Evolutionary conservation across 2,113 vertebrate genomes (phyloP), one percentile per base, ranked within the genome.

Genomic region (Macaca fascicularis): DNA sequence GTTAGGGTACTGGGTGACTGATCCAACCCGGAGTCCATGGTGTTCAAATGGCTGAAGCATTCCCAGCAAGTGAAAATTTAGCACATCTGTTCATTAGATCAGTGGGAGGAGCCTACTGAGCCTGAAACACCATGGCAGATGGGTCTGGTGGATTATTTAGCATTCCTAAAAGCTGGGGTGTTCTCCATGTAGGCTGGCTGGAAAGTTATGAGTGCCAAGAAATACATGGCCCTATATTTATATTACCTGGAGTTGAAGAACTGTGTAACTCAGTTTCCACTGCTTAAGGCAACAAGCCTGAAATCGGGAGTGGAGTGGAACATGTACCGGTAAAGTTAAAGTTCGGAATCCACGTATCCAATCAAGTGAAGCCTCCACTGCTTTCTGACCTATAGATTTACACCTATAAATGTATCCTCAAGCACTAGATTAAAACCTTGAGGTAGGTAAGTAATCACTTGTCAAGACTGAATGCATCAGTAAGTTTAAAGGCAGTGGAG

Each of bases 141-240:
- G 59, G 79, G 61, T 97, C 96, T 96, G 97, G 85, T 93, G 89
- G 89, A 97, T 96, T 94, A 98, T 97, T 97, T 88, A 96, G 92
- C 93, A 97, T 95, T 98, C 59, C 91, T 91, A n/a, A 94, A 94
- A 86, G 89, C 91, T 95, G 79, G 95, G 93, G 95, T 94, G 55
- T 95, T 95, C 94, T 96, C 52, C 38, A 43, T 57, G 95, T 85
- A 97, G 79, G 89, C 93, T 97, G 95, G 52, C 12, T 97, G 86
- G 97, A 97, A 96, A 97, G 86, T 94, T 93, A 79, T 86, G 69
- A 91, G 85, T 96, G 91, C 97, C 94, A 98, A 96, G 93, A 96
- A 96, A 97, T 94, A 97, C 91, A 97, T 80, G 89, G 93, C 43
- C 75, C 94, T 92, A 55, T 95, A 92, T 94, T 97, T 97, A 57